These are phyloP conservation scores for Brachionichthys hirsutus DNA, from an alignment of 2,113 vertebrate species.

Conservation along the genomic window DNA sequence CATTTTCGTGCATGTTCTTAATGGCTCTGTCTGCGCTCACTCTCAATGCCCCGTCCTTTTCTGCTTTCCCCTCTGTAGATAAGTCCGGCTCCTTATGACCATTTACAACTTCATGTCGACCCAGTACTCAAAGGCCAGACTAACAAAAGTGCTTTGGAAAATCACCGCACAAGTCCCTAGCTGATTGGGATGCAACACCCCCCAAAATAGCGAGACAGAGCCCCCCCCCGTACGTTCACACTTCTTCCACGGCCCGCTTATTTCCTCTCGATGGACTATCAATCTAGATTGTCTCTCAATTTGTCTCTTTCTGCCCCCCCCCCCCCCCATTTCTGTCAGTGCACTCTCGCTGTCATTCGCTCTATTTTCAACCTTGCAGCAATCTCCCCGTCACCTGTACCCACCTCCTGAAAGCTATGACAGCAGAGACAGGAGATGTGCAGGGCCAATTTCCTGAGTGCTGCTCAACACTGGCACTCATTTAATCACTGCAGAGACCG, in stretches of 20 bases:
- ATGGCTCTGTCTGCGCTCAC: constrained; percentile 3
- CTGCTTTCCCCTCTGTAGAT: constrained; percentile 21
- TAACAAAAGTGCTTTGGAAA: background rate
- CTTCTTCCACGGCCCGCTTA: constrained; percentile 1
- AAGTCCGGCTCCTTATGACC: constrained; percentile 25
- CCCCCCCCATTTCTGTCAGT: constrained; percentile 3
- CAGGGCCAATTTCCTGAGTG: constrained; percentile 64
- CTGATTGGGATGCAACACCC: constrained; percentile 25
- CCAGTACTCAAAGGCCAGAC: constrained; percentile 18
- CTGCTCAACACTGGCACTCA: constrained; percentile 55
- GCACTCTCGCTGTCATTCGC: background rate
- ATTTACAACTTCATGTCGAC: constrained; percentile 16
- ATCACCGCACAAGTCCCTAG: background rate
- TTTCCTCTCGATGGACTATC: constrained; percentile 36
- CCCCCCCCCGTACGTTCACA: constrained; percentile 44
- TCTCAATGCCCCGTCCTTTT: constrained; percentile 5
- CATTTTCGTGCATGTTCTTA: constrained; percentile 20
- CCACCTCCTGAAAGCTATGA: constrained; percentile 44
- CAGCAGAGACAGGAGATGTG: constrained; percentile 35
- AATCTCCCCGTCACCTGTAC: constrained; percentile 35
- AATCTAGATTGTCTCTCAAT: constrained; percentile 13
- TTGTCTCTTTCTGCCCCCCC: constrained; percentile 7
- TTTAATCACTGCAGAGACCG: constrained; percentile 67
- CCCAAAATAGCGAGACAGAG: no score
- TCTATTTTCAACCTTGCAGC: constrained; percentile 1